A percentile compares a stretch with the other conserved stretches of the same genome.
phyloP scores from a whole-genome alignment of 2,888 invertebrate species.

The Merodon equestris region DNA sequence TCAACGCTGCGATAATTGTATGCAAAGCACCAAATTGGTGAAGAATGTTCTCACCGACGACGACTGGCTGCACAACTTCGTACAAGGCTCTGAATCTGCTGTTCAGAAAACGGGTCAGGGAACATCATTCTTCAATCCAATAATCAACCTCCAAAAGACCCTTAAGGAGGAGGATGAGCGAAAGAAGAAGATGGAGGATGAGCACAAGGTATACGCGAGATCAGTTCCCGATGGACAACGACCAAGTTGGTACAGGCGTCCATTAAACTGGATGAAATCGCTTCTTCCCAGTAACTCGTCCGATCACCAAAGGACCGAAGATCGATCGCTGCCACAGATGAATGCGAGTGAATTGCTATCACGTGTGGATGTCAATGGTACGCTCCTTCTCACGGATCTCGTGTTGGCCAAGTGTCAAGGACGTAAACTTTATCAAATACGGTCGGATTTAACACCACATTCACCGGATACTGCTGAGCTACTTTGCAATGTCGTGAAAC shows the following conservation, averaged over 20 bases:
- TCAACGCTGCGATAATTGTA: slow-evolving; percentile 29
- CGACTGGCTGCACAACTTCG: slow-evolving; percentile 1
- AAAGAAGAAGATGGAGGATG: not conserved
- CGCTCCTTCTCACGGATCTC: slow-evolving; percentile 27
- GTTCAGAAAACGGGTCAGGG: not conserved
- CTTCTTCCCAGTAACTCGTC: not conserved
- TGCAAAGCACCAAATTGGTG: slow-evolving; percentile 4
- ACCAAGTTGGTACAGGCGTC: slow-evolving; percentile 16
- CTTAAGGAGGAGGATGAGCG: not conserved
- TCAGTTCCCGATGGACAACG: not conserved
- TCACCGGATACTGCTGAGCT: slow-evolving; percentile 1
- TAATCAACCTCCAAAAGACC: not conserved
- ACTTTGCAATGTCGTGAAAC: slow-evolving; percentile 17
- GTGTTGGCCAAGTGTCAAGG: slow-evolving; percentile 25
- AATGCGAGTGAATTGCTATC: slow-evolving; percentile 16
- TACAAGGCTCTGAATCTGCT: not conserved
- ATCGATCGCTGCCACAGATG: no score
- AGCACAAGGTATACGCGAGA: not conserved
- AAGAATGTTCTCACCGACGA: slow-evolving; percentile 35
- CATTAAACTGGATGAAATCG: slow-evolving; percentile 1
- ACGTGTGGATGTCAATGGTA: slow-evolving; percentile 19
- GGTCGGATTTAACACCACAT: not conserved
- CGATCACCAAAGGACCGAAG: no score
- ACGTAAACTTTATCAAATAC: slow-evolving; percentile 13
- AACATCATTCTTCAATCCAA: slow-evolving; percentile 6